Evolutionary conservation across 2,888 invertebrate genomes (phyloP), one percentile per base, ranked within the genome.

Genomic region (Eilema sororculum): DNA sequence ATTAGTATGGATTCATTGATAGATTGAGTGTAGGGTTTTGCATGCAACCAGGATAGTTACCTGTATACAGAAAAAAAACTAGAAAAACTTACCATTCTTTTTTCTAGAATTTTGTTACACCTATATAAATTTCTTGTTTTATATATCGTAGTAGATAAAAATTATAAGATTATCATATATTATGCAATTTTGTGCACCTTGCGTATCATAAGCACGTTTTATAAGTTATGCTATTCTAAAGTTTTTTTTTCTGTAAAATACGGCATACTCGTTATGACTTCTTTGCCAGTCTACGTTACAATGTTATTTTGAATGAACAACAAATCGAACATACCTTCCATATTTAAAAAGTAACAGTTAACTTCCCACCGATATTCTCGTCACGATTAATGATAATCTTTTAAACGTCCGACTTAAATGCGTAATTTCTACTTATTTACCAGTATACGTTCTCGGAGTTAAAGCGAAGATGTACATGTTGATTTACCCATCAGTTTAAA

Each of bases 401-500:
- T 22, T 41, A 61, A 28, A 67, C 20, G 56, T 65, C 58, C 65
- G 22, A 70, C 67, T 75, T 72, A 57, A 78, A 77, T 60, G 56
- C 62, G 22, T 80, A 78, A 74, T 73, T 56, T 68, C 37, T 63
- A 65, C 57, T 77, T 68, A 72, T 68, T 60, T 61, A 70, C 33
- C 67, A 64, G 66, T 65, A 62, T 46, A 66, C 28, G 0, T 59
- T 58, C 58, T 69, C 28, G 24, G 28, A 59, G 57, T 59, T 69
- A 70, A 69, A 52, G 69, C 33, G 41, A 72, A 75, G 65, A 69
- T 70, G 71, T 71, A 65, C 72, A 62, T 67, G 71, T 78, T 78
- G 61, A 73, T 70, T 75, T 65, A 75, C 70, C 73, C 75, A 68
- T 75, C 73, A 73, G 73, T 74, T 80, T 72, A 73, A 70, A 75